These are phyloP conservation scores for Helicoverpa armigera DNA, from an alignment of 1,140 invertebrate genomes.

Conservation along the genomic window DNA sequence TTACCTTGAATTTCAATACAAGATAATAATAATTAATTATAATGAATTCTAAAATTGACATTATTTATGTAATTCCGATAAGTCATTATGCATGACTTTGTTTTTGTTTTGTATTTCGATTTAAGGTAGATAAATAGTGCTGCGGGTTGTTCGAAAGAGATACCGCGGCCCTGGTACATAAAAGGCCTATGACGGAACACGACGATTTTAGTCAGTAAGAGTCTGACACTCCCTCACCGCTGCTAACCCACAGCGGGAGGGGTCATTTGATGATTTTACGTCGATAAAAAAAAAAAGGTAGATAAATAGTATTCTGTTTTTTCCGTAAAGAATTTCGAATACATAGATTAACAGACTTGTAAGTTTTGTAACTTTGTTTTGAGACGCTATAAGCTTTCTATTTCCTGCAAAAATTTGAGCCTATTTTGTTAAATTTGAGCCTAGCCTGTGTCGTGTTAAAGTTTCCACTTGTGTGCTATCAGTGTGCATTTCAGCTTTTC, in stretches of 20 bases:
- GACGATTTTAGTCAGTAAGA: no score
- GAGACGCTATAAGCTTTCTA: neutral
- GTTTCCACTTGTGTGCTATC: neutral
- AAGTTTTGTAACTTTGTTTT: no score
- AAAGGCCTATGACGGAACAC: no score
- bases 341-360: no score
- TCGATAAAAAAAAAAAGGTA: no score
- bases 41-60: neutral
- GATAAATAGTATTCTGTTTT: neutral
- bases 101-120: no score
- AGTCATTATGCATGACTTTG: neutral
- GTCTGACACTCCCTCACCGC: no score
- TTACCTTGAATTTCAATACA: neutral
- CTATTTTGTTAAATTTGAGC: neutral
- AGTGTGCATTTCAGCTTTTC: neutral
- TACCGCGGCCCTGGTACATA: no score
- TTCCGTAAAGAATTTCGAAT: constrained; percentile 16
- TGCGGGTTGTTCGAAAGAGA: no score
- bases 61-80: neutral
- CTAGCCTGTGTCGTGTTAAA: neutral
- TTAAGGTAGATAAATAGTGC: neutral
- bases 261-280: no score
- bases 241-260: no score
- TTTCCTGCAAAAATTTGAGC: neutral
- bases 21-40: neutral